Conservation (phyloP, 2,888 invertebrate genomes). For the Coenonympha glycerion region DNA sequence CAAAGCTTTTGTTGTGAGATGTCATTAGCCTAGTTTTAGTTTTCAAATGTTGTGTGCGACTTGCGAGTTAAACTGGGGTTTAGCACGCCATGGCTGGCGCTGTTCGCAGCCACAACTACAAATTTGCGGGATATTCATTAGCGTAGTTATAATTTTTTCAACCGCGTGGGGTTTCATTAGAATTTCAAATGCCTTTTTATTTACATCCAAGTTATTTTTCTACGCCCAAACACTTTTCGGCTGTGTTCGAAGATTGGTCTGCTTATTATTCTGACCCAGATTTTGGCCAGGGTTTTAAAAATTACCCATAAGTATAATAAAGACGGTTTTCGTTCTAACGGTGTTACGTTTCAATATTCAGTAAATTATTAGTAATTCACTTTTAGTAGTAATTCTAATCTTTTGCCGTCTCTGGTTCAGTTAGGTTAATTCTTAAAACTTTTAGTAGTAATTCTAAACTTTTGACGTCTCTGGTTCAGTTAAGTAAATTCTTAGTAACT, state of each 20-base stretch:
- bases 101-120: conserved; percentile 15
- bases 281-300: background rate
- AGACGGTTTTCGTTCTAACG: too few species aligned
- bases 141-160: conserved; percentile 15
- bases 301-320: too few species aligned
- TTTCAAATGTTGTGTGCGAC: conserved; percentile 16
- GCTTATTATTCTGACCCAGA: background rate
- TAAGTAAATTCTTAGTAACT: too few species aligned
- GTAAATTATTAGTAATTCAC: too few species aligned
- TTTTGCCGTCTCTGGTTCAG: too few species aligned
- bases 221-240: background rate
- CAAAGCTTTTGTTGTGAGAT: conserved; percentile 7
- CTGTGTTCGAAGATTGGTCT: background rate
- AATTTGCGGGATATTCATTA: conserved; percentile 23
- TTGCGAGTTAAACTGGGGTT: conserved; percentile 16
- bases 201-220: conserved; percentile 6
- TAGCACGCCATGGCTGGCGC: conserved; percentile 9
- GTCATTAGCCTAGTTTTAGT: conserved; percentile 18
- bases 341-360: too few species aligned
- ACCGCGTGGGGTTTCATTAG: conserved; percentile 13
- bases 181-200: conserved; percentile 13
- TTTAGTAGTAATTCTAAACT: too few species aligned
- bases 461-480: too few species aligned
- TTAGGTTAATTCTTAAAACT: too few species aligned
- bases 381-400: too few species aligned